These are phyloP conservation scores for Benthosema pterotum DNA, from an alignment of 2,797 vertebrate species.

Conservation along the genomic window DNA sequence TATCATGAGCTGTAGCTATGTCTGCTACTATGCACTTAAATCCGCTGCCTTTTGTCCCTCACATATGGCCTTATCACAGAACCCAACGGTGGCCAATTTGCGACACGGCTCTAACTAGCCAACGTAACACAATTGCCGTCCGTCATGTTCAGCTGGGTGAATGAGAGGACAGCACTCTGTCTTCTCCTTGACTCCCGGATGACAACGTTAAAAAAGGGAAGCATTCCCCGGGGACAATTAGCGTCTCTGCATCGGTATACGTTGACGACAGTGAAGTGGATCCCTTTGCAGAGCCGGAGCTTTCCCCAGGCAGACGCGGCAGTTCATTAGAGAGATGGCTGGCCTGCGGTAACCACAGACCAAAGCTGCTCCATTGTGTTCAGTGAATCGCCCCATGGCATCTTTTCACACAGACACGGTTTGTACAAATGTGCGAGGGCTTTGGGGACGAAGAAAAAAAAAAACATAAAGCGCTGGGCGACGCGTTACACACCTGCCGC, in stretches of 20 bases:
- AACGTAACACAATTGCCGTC: conserved; percentile 51
- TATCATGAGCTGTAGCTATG: conserved; percentile 34
- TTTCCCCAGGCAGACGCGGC: conserved; percentile 57
- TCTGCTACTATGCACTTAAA: conserved; percentile 39
- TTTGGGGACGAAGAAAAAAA: neutral
- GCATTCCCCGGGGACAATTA: conserved; percentile 75
- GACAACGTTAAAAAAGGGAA: conserved; percentile 53
- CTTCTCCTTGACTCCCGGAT: conserved; percentile 74
- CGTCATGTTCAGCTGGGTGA: conserved; percentile 27
- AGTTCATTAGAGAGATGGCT: conserved; percentile 77
- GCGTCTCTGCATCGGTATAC: conserved; percentile 44
- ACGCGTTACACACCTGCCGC: too few species aligned
- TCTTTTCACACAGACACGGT: conserved; percentile 2
- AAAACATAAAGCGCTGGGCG: too few species aligned
- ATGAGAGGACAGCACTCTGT: conserved; percentile 51
- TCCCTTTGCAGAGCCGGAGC: conserved; percentile 67
- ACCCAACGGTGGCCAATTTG: conserved; percentile 52
- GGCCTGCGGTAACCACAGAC: conserved; percentile 65
- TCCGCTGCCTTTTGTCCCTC: conserved; percentile 21
- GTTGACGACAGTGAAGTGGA: conserved; percentile 55
- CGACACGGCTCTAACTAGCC: conserved; percentile 47
- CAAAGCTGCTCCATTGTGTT: conserved; percentile 38
- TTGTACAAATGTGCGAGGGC: neutral
- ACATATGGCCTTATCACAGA: conserved; percentile 24
- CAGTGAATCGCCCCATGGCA: conserved; percentile 5